Percentiles rank a stretch among this genome's conserved stretches.
Evolutionary conservation across 2,797 vertebrate species (phyloP).

Genomic region (Paratrypauchen microcephalus): DNA sequence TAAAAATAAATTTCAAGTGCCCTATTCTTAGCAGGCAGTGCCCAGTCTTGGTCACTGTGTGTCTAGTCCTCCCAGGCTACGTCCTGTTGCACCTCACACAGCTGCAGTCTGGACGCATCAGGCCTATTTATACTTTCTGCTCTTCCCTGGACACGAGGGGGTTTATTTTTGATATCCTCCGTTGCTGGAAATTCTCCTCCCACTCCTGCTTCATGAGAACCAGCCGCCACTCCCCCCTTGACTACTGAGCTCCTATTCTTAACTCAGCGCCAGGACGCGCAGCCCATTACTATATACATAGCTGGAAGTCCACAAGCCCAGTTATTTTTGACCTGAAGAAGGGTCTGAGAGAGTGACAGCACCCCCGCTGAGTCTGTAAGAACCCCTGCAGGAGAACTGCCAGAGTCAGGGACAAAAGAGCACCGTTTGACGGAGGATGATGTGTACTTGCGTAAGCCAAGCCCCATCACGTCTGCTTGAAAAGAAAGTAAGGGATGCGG

Average conservation of each 20-base stretch:
- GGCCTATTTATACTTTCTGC: slow-evolving; percentile 92
- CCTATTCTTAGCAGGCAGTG: slow-evolving; percentile 11
- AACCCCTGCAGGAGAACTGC: slow-evolving; percentile 7
- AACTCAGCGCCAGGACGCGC: slow-evolving; percentile 57
- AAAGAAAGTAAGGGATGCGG: neutral
- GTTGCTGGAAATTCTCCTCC: slow-evolving; percentile 89
- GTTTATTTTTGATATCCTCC: slow-evolving; percentile 91
- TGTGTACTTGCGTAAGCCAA: neutral
- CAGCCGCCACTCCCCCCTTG: slow-evolving; percentile 73
- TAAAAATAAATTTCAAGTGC: slow-evolving; percentile 12
- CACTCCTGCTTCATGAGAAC: slow-evolving; percentile 81
- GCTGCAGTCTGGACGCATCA: slow-evolving; percentile 71
- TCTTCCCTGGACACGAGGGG: slow-evolving; percentile 87
- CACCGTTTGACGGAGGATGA: slow-evolving; percentile 17
- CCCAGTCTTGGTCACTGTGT: slow-evolving; percentile 37
- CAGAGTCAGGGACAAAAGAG: slow-evolving; percentile 34
- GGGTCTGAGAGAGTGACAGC: slow-evolving; percentile 45
- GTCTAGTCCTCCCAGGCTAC: slow-evolving; percentile 16
- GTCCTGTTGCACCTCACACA: slow-evolving; percentile 46
- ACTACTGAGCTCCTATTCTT: slow-evolving; percentile 73
- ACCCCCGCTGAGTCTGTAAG: slow-evolving; percentile 19
- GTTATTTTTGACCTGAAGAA: slow-evolving; percentile 50
- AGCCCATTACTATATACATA: slow-evolving; percentile 47
- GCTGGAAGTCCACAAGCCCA: slow-evolving; percentile 51
- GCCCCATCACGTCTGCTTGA: neutral